Evolutionary conservation across 23 tunicate genomes (phyloP).

Genomic region (Styela clava): DNA sequence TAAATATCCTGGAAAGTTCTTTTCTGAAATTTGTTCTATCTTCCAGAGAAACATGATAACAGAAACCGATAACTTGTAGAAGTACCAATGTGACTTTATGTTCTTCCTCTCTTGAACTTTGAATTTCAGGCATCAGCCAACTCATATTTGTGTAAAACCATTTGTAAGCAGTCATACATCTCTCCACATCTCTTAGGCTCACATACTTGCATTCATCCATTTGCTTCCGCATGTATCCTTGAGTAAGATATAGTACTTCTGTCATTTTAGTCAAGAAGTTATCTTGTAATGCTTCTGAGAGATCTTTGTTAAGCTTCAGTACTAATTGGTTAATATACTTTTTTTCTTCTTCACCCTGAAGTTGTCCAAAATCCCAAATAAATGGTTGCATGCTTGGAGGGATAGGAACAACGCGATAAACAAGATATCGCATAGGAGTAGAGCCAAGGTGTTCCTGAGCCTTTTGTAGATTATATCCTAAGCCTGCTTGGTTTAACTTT

Average conservation of each 20-base stretch:
- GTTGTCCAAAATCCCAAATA: constrained; percentile 66
- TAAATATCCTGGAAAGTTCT: neutral
- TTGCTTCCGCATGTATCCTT: neutral
- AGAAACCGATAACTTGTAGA: neutral
- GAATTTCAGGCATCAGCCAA: neutral
- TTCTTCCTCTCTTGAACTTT: neutral
- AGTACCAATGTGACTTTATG: neutral
- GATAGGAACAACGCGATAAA: constrained; percentile 43
- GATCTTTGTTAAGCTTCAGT: constrained; percentile 12
- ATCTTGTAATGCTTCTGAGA: no score
- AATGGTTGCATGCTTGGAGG: constrained; percentile 53
- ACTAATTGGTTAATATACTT: constrained; percentile 42
- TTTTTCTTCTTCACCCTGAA: constrained; percentile 20
- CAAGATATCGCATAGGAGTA: constrained; percentile 43
- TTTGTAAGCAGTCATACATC: constrained; percentile 30
- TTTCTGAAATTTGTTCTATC: neutral
- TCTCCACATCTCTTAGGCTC: constrained; percentile 53
- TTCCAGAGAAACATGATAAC: constrained; percentile 2
- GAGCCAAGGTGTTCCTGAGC: constrained; percentile 15
- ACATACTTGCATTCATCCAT: constrained; percentile 22
- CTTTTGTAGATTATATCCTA: constrained; percentile 38
- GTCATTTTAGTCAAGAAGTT: neutral
- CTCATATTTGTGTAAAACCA: constrained; percentile 40
- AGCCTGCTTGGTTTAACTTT: constrained; percentile 26
- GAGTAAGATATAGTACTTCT: neutral